Conservation (phyloP, 23 tunicate species). For the Pegea sp. region DNA sequence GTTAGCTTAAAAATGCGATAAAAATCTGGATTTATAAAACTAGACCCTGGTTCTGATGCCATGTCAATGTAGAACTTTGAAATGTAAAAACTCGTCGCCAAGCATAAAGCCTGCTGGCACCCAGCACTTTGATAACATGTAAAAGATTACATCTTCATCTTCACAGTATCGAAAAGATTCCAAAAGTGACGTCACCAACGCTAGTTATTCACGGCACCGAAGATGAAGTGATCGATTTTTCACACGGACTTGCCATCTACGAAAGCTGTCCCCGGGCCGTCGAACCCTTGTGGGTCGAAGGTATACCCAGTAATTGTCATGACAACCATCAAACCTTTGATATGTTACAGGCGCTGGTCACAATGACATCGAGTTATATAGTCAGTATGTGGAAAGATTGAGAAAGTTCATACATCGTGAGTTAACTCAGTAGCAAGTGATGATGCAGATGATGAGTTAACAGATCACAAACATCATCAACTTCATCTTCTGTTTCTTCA, state of each 20-base stretch:
- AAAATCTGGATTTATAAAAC: no score
- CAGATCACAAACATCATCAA: neutral
- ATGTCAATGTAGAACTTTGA: no score
- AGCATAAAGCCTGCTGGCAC: no score
- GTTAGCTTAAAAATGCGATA: no score
- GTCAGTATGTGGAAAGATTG: constrained; percentile 78
- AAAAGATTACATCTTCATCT: neutral
- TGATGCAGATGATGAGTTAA: neutral
- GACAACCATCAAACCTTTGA: neutral
- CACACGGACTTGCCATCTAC: constrained; percentile 87
- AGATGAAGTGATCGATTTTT: constrained; percentile 92
- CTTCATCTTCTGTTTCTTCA: neutral
- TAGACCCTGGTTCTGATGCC: no score
- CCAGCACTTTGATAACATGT: neutral
- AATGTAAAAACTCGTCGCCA: no score
- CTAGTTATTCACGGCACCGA: constrained; percentile 96
- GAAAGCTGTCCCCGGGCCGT: constrained; percentile 75
- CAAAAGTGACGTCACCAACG: constrained; percentile 73
- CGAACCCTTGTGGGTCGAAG: constrained; percentile 94
- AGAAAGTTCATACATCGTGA: constrained; percentile 62
- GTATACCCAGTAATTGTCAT: constrained; percentile 8
- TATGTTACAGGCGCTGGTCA: constrained; percentile 76
- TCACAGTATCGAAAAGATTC: constrained; percentile 68
- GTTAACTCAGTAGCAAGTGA: constrained; percentile 8
- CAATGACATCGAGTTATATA: constrained; percentile 84